phyloP scores from a whole-genome alignment of 1,140 invertebrate genomes.

The Hydropsyche tenuis region DNA sequence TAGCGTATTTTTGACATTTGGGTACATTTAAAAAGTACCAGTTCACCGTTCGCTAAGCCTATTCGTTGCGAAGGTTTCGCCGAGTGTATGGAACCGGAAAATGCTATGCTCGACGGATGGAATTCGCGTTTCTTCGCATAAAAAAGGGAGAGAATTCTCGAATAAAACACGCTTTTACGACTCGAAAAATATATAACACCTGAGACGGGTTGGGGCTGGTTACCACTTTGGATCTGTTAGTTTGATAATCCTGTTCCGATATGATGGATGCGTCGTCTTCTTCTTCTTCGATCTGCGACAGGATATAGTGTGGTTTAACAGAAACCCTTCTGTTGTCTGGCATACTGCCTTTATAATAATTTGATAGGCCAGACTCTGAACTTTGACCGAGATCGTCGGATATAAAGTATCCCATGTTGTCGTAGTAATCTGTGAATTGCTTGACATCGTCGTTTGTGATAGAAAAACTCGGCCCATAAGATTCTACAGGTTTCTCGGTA shows the following conservation, averaged over 20 bases:
- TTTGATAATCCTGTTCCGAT: conserved; percentile 21
- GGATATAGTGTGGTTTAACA: conserved; percentile 39
- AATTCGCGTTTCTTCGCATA: background rate
- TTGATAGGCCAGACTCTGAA: conserved; percentile 2
- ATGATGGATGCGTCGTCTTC: conserved; percentile 16
- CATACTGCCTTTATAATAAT: conserved; percentile 43
- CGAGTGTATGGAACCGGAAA: background rate
- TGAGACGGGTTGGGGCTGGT: background rate
- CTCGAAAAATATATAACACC: conserved; percentile 20
- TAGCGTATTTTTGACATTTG: too few relatives aligned
- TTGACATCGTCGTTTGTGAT: background rate
- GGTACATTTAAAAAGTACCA: background rate
- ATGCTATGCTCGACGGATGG: background rate
- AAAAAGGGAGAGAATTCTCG: background rate
- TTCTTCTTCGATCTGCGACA: conserved; percentile 43
- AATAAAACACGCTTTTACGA: background rate
- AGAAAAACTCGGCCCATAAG: background rate
- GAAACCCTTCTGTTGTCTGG: conserved; percentile 46
- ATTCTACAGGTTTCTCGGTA: background rate
- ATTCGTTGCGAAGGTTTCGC: background rate
- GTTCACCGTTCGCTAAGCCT: conserved; percentile 10
- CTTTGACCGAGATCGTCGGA: conserved; percentile 22
- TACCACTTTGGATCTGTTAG: background rate
- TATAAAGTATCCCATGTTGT: conserved; percentile 45
- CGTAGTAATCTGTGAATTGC: conserved; percentile 21